phyloP scores from a whole-genome alignment of 2,113 vertebrate species.

The Pluvialis apricaria region DNA sequence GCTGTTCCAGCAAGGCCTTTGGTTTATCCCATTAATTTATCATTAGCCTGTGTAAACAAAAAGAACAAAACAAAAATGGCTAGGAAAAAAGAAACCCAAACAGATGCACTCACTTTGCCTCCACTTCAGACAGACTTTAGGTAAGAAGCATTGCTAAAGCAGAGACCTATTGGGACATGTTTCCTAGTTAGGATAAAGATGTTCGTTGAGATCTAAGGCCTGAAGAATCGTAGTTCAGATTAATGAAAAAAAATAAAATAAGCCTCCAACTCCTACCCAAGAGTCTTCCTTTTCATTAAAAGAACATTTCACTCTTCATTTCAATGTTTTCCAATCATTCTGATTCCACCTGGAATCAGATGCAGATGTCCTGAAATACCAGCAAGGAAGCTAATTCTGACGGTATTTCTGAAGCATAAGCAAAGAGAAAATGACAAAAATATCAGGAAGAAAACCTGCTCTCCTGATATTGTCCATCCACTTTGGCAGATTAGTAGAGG shows the following conservation, averaged over 20 bases:
- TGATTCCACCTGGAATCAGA: not conserved
- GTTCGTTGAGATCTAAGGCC: not conserved
- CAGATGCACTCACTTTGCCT: not conserved
- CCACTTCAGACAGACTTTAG: not conserved
- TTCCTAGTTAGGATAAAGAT: not conserved
- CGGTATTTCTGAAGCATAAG: not conserved
- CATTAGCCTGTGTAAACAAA: constrained; percentile 27
- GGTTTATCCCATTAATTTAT: constrained; percentile 42
- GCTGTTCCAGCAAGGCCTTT: constrained; percentile 46
- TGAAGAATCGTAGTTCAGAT: not conserved
- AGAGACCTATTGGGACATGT: not conserved
- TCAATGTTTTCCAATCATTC: not conserved
- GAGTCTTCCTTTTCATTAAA: not conserved
- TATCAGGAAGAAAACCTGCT: not conserved
- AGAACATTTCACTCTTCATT: not conserved
- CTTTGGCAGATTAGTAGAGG: not conserved
- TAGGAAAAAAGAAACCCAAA: not conserved
- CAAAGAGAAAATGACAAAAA: not conserved
- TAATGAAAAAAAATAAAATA: not conserved
- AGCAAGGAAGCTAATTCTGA: not conserved
- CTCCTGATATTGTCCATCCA: not conserved
- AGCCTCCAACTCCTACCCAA: not conserved
- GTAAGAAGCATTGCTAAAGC: not conserved
- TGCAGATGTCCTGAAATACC: not conserved
- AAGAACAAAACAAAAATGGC: not conserved